These are phyloP conservation scores for Peromyscus californicus DNA, from an alignment of 2,113 vertebrate genomes.

Conservation along the genomic window DNA sequence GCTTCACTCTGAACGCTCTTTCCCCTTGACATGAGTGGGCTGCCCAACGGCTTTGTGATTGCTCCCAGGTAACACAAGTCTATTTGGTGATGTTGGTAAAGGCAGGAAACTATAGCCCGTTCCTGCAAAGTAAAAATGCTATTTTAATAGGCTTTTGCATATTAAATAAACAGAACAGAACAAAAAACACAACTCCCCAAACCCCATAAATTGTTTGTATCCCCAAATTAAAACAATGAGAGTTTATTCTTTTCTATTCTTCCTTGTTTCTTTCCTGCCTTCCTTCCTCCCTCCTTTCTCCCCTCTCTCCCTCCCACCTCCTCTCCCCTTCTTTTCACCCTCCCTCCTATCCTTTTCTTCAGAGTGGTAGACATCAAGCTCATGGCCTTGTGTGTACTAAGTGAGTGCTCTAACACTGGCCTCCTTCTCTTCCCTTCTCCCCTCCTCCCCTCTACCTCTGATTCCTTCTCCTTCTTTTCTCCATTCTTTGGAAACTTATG, in stretches of 20 bases:
- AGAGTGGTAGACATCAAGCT: neutral
- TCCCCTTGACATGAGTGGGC: neutral
- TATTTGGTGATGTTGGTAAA: neutral
- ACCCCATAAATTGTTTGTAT: neutral
- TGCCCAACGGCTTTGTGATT: neutral
- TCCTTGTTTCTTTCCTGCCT: neutral
- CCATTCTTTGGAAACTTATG: neutral
- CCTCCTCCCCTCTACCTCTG: too few species aligned
- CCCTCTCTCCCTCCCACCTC: neutral
- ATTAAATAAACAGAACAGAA: neutral
- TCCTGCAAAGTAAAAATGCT: neutral
- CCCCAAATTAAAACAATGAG: neutral
- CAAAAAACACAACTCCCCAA: neutral
- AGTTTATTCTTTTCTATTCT: neutral
- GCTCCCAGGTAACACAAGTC: neutral
- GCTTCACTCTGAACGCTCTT: neutral
- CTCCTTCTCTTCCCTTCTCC: too few species aligned
- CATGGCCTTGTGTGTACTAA: neutral
- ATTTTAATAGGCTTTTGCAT: neutral
- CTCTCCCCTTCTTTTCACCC: too few species aligned
- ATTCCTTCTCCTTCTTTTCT: too few species aligned
- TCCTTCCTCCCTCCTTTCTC: neutral
- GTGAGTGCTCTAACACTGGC: neutral
- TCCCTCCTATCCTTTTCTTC: neutral
- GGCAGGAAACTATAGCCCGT: neutral